Percentiles rank a stretch among this genome's conserved stretches.
Conservation (phyloP, 2,888 invertebrate genomes). For the Patella ulyssiponensis region DNA sequence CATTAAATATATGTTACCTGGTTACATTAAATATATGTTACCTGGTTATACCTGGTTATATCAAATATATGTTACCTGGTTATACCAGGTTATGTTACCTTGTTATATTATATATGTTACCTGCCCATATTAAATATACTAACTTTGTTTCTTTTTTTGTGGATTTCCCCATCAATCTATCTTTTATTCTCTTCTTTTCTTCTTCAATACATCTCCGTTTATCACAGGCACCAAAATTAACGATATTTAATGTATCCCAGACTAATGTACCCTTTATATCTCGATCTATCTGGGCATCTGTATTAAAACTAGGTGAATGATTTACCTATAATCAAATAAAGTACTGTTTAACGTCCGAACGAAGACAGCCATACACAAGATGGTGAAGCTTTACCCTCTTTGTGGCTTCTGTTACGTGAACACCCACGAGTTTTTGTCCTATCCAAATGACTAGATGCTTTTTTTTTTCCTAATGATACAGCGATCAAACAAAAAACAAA, state of each 20-base stretch:
- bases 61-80: no score
- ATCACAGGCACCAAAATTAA: slow-evolving; percentile 72
- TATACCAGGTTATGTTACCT: no score
- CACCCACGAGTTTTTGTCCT: no score
- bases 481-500: no score
- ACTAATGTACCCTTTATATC: slow-evolving; percentile 86
- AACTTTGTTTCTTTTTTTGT: slow-evolving; percentile 70
- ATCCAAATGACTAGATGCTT: no score
- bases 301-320: slow-evolving; percentile 94
- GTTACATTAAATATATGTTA: no score
- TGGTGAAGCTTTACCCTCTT: background rate
- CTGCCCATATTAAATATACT: slow-evolving; percentile 14
- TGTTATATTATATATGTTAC: no score
- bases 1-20: no score
- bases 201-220: slow-evolving; percentile 70
- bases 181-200: slow-evolving; percentile 68
- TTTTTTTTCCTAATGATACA: no score
- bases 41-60: no score
- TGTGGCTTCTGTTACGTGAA: background rate
- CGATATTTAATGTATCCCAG: slow-evolving; percentile 70
- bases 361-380: background rate
- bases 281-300: slow-evolving; percentile 86
- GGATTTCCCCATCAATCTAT: slow-evolving; percentile 68
- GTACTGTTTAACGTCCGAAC: no score
- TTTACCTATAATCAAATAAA: slow-evolving; percentile 79